These are phyloP conservation scores for Meteorus sp. DNA, from an alignment of 1,140 invertebrate species.

Conservation along the genomic window DNA sequence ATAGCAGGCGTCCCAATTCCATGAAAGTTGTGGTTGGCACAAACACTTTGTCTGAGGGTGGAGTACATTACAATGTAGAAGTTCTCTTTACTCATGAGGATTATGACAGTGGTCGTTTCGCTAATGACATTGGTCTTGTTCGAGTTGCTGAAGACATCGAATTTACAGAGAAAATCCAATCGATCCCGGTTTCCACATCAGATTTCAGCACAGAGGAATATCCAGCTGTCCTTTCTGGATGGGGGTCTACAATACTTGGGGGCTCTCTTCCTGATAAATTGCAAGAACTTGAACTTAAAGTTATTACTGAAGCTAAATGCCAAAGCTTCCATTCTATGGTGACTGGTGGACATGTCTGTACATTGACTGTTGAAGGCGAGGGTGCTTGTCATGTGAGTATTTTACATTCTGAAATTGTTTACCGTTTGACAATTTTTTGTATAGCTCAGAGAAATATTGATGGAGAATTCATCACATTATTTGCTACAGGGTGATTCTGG, in stretches of 20 bases:
- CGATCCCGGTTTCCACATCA: constrained; percentile 29
- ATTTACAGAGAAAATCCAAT: constrained; percentile 42
- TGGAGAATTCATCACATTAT: constrained; percentile 44
- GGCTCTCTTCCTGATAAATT: constrained; percentile 32
- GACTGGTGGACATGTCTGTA: constrained; percentile 61
- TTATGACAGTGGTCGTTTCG: constrained; percentile 34
- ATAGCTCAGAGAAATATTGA: neutral
- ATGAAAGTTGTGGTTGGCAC: constrained; percentile 32
- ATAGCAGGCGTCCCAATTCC: constrained; percentile 3
- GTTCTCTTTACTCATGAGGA: constrained; percentile 45
- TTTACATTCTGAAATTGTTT: neutral
- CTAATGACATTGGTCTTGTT: constrained; percentile 59
- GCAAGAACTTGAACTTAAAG: constrained; percentile 30
- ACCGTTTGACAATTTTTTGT: too few relatives aligned
- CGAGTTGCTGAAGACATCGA: constrained; percentile 40
- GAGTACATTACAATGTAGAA: constrained; percentile 37
- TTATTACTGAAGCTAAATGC: constrained; percentile 30
- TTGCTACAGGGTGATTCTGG: constrained; percentile 60
- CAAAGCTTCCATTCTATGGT: constrained; percentile 22
- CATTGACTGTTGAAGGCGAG: constrained; percentile 63
- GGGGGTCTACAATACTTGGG: constrained; percentile 46
- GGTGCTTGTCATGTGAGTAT: constrained; percentile 62
- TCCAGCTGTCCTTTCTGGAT: constrained; percentile 48
- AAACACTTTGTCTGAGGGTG: constrained; percentile 31
- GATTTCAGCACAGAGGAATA: constrained; percentile 32